phyloP scores from a whole-genome alignment of 2,888 invertebrate genomes.

The Trisateles emortualis region DNA sequence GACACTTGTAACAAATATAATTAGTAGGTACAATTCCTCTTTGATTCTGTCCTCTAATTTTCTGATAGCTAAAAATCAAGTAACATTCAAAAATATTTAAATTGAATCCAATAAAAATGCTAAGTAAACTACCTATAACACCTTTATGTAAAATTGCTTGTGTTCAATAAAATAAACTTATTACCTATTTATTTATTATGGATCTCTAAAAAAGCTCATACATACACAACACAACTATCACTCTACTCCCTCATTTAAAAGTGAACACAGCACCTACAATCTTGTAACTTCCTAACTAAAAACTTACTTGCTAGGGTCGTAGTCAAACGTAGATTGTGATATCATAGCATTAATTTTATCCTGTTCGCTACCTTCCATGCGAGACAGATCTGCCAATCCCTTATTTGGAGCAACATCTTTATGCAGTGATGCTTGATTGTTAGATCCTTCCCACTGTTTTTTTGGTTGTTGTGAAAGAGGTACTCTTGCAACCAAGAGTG shows the following conservation, averaged over 20 bases:
- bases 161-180: no score
- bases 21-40: conserved; percentile 95
- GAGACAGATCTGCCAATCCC: conserved; percentile 93
- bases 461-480: conserved; percentile 93
- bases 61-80: conserved; percentile 91
- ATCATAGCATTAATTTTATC: conserved; percentile 99
- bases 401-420: conserved; percentile 86
- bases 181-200: no score
- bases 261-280: no score
- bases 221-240: no score
- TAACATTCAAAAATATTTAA: not conserved
- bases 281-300: no score
- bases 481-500: conserved; percentile 97
- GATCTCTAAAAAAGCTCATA: no score
- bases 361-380: conserved; percentile 97
- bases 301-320: conserved; percentile 99
- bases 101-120: no score
- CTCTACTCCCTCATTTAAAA: no score
- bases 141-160: not conserved
- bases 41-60: conserved; percentile 95
- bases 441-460: conserved; percentile 90
- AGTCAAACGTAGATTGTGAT: conserved; percentile 98
- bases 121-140: not conserved
- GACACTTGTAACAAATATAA: conserved; percentile 98
- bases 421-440: conserved; percentile 74